Percentiles rank a stretch among this genome's conserved stretches.
These are phyloP conservation scores for Gouania willdenowi DNA, from an alignment of 2,797 vertebrate species.

Conservation along the genomic window DNA sequence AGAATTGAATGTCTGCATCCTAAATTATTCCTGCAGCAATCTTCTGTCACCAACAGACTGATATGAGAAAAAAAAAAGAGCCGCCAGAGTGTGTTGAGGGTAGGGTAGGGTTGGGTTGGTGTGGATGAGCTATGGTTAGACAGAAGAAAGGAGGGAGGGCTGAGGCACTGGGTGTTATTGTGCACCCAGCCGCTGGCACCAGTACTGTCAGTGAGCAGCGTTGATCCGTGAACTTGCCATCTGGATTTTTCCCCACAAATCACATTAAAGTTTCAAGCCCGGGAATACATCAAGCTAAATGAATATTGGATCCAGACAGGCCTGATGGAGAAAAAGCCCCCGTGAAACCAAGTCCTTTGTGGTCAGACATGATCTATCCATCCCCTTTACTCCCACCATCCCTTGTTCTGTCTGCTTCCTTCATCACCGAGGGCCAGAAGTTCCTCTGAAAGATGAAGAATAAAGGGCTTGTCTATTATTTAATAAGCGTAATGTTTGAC, in stretches of 20 bases:
- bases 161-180: constrained; percentile 67
- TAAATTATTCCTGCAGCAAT: constrained; percentile 31
- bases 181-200: constrained; percentile 74
- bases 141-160: constrained; percentile 25
- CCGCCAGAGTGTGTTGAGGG: constrained; percentile 18
- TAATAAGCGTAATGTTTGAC: neutral
- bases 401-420: constrained; percentile 38
- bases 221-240: constrained; percentile 81
- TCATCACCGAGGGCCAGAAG: constrained; percentile 24
- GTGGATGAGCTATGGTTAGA: constrained; percentile 18
- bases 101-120: constrained; percentile 23
- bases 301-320: constrained; percentile 78
- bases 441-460: constrained; percentile 27
- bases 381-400: constrained; percentile 32
- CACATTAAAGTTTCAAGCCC: constrained; percentile 82
- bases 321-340: constrained; percentile 64
- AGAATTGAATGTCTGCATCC: constrained; percentile 37
- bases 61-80: constrained; percentile 23
- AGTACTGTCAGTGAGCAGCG: constrained; percentile 74
- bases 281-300: constrained; percentile 83
- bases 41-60: constrained; percentile 15
- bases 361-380: constrained; percentile 70
- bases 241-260: constrained; percentile 83
- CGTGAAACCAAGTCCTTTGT: constrained; percentile 64
- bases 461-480: constrained; percentile 7